Percentiles rank a stretch among this genome's conserved stretches.
Conservation (phyloP, 2,113 vertebrate species). For the Alces alces region DNA sequence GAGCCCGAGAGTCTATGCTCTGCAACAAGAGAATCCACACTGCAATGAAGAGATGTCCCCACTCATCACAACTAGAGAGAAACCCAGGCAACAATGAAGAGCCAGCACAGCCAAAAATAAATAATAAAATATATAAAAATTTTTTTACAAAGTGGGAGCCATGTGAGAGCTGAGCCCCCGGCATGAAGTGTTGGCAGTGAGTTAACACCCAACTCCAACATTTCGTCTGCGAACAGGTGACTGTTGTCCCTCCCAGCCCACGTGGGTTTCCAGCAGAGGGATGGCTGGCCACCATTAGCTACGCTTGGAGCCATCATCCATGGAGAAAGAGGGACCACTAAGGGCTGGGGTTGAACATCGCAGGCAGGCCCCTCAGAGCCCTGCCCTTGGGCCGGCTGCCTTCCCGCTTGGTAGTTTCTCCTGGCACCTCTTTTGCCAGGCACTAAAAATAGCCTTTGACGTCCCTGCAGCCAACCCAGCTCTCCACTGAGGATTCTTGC, state of each 20-base stretch:
- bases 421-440: slow-evolving; percentile 33
- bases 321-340: not conserved
- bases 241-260: not conserved
- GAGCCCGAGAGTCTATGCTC: not conserved
- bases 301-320: not conserved
- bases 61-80: not conserved
- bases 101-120: not conserved
- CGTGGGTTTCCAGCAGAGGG: not conserved
- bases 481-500: slow-evolving; percentile 41
- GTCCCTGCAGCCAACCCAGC: slow-evolving; percentile 25
- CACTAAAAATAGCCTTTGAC: slow-evolving; percentile 70
- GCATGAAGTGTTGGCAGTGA: not conserved
- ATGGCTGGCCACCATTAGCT: not conserved
- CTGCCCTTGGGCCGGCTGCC: not conserved
- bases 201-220: not conserved
- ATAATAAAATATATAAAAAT: not conserved
- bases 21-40: not conserved
- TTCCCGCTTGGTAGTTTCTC: slow-evolving; percentile 67
- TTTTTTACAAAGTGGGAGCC: not conserved
- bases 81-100: not conserved
- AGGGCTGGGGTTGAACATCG: not conserved
- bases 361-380: not conserved
- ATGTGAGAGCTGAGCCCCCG: too few relatives aligned
- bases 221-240: too few relatives aligned
- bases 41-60: not conserved